Conservation (phyloP, 92 coral and sea anemone species). For the Anthopleura xanthogrammica region DNA sequence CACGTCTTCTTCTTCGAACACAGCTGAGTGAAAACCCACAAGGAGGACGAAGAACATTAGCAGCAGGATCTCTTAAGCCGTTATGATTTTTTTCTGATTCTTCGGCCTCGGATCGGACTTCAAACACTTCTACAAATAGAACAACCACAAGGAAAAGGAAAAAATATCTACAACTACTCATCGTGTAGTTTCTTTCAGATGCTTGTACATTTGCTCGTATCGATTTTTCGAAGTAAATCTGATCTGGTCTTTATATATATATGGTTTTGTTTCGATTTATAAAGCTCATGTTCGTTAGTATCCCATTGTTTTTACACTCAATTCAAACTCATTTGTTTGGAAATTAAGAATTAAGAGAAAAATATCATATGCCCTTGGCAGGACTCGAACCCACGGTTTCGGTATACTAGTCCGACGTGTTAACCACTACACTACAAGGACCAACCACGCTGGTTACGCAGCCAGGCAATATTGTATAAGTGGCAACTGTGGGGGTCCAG, state of each 20-base stretch:
- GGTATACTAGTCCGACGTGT: no score
- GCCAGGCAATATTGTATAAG: no score
- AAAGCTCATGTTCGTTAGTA: background rate
- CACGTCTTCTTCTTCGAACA: background rate
- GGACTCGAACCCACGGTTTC: no score
- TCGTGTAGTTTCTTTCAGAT: background rate
- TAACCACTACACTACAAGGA: no score
- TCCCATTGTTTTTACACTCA: background rate
- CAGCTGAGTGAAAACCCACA: slow-evolving; percentile 4
- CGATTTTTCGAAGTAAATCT: background rate
- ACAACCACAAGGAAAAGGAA: background rate
- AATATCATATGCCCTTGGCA: no score
- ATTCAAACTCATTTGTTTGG: no score
- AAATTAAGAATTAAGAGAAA: no score
- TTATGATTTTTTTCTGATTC: background rate
- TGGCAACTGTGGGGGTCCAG: no score
- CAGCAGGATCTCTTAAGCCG: background rate
- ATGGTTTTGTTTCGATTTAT: background rate
- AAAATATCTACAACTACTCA: background rate
- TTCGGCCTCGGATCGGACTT: background rate
- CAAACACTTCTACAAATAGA: background rate
- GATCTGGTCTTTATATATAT: background rate
- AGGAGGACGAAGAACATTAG: background rate
- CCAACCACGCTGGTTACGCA: no score
- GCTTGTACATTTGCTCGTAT: background rate